Conservation (phyloP, 35 echinoderm and acorn worm species). For the Strongylocentrotus purpuratus region DNA sequence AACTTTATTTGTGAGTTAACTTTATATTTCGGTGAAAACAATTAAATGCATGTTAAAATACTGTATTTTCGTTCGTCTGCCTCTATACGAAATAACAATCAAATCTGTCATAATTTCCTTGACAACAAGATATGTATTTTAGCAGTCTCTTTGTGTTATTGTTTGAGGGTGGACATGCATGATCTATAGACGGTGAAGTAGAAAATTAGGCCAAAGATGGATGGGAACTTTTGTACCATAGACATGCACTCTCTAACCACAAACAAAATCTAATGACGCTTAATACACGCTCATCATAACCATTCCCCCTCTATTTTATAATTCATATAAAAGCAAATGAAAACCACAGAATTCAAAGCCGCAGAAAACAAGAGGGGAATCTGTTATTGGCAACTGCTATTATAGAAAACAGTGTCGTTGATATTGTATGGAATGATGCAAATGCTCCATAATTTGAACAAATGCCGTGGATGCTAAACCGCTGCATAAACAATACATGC, state of each 20-base stretch:
- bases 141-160: not conserved
- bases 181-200: not conserved
- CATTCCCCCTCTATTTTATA: not conserved
- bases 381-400: conserved; percentile 8
- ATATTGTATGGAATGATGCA: not conserved
- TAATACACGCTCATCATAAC: not conserved
- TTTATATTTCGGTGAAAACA: not conserved
- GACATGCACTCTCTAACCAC: not conserved
- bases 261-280: not conserved
- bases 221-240: not conserved
- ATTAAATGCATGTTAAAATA: not conserved
- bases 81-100: not conserved
- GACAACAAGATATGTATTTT: not conserved
- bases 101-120: not conserved
- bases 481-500: not conserved
- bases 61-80: not conserved
- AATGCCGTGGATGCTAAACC: not conserved
- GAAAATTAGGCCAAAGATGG: not conserved
- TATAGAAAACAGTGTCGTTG: not conserved
- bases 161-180: not conserved
- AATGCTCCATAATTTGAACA: not conserved
- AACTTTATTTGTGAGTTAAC: not conserved
- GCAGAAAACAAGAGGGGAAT: not conserved
- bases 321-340: not conserved
- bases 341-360: not conserved